Base-by-base conservation (phyloP, 1,140 invertebrate species). In the Pomacea maculata region DNA sequence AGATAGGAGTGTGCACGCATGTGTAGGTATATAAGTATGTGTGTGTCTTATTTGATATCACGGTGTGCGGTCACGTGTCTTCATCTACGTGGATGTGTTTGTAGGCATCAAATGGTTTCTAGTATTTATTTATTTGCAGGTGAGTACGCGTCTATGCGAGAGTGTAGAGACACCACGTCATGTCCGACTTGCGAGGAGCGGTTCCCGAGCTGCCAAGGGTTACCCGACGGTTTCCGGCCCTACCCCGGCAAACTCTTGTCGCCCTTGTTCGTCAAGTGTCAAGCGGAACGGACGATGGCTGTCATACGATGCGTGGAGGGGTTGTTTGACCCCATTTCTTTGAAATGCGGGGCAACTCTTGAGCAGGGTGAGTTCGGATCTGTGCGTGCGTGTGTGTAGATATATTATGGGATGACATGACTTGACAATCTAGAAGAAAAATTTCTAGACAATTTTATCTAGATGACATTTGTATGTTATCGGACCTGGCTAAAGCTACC, bases 141-240 rank as follows among this genome's bases (percentile, higher is more conserved):
- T 71, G 81, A 82, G 0, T 82, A 82, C 55, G 81, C 78, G 7
- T 64, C 70, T 15, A 29, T 82, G 17, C 65, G 55, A 29, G 73
- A 71, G 61, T 82, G 81, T 61, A 64, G 61, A 3, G 81, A 80
- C 63, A 79, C 82, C 0, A 71, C 77, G 1, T 80, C 72, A 0
- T 88, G 87, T 79, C 57, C 78, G n/a, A 79, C 84, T 15, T 88
- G 87, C 68, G 61, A 80, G 54, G 73, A 86, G 72, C 73, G 85
- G 15, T 85, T 84, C 63, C 83, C 85, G 10, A 85, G 84, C 76
- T 88, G 87, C 83, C 63, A 29, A 11, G 85, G 84, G 0, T 65
- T 82, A 15, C 70, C 81, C 6, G 85, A 88, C 71, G 87, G 86
- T 5, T 57, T 81, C 34, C 73, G 84, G 65, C 79, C 83, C 6